These are phyloP conservation scores for Valencia hispanica DNA, from an alignment of 2,797 vertebrate species.

Conservation along the genomic window DNA sequence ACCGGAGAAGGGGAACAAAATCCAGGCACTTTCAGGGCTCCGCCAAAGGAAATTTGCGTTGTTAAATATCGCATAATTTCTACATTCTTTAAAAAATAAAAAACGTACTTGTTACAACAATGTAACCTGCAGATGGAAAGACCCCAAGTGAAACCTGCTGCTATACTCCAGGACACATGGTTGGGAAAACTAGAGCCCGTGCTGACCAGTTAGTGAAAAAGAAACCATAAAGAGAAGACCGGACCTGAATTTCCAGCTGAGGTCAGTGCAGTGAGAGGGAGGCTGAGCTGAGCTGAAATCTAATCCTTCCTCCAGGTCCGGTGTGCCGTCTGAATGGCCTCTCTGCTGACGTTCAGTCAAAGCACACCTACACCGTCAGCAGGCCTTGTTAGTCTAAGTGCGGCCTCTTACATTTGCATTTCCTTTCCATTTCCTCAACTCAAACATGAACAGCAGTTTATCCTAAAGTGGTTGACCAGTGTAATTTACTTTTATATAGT, in stretches of 20 bases:
- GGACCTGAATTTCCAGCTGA: constrained; percentile 26
- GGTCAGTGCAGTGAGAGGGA: constrained; percentile 4
- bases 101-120: not conserved
- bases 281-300: constrained; percentile 44
- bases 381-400: not conserved
- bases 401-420: not conserved
- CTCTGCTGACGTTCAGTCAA: constrained; percentile 24
- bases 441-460: not conserved
- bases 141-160: not conserved
- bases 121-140: not conserved
- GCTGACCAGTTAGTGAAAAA: constrained; percentile 9
- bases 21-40: not conserved
- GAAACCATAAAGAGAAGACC: constrained; percentile 13
- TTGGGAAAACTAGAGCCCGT: not conserved
- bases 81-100: not conserved
- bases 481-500: not conserved
- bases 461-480: not conserved
- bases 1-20: not conserved
- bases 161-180: constrained; percentile 1
- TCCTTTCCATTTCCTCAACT: not conserved
- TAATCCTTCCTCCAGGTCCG: constrained; percentile 46
- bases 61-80: not conserved
- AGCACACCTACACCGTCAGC: not conserved
- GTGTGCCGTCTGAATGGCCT: constrained; percentile 33
- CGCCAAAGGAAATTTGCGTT: not conserved